Evolutionary conservation across 1,140 invertebrate species (phyloP).

Genomic region (Drosophila tristis): DNA sequence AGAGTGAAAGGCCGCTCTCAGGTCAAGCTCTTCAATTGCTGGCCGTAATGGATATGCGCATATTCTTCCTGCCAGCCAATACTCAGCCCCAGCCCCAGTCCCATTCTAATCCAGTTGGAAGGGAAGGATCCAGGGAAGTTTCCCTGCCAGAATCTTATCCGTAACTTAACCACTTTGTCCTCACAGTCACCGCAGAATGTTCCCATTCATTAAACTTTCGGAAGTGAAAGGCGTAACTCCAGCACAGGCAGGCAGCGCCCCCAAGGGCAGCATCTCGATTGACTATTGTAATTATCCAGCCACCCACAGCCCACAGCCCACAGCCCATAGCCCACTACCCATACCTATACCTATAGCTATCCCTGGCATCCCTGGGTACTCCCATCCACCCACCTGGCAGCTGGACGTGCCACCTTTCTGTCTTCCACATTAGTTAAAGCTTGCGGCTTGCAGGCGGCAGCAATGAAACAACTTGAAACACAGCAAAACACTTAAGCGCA

Average conservation of each 20-base stretch:
- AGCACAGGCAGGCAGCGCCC: constrained; percentile 18
- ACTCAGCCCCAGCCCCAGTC: neutral
- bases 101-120: no score
- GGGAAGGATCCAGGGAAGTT: no score
- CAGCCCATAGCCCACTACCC: neutral
- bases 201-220: constrained; percentile 51
- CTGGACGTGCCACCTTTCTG: constrained; percentile 47
- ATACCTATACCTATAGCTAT: neutral
- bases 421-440: constrained; percentile 72
- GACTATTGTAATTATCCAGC: constrained; percentile 58
- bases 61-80: neutral
- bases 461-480: constrained; percentile 60
- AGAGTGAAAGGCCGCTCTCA: neutral
- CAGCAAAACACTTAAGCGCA: constrained; percentile 78
- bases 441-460: constrained; percentile 45
- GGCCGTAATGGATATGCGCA: constrained; percentile 9
- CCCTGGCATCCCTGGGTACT: neutral
- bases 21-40: constrained; percentile 36
- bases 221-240: neutral
- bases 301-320: constrained; percentile 5
- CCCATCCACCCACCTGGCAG: neutral
- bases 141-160: constrained; percentile 14
- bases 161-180: constrained; percentile 8
- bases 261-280: constrained; percentile 49
- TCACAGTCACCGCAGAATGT: constrained; percentile 51